Percentiles rank a stretch among this genome's conserved stretches.
These are phyloP conservation scores for Damaliscus lunatus DNA, from an alignment of 2,113 vertebrate species.

Conservation along the genomic window DNA sequence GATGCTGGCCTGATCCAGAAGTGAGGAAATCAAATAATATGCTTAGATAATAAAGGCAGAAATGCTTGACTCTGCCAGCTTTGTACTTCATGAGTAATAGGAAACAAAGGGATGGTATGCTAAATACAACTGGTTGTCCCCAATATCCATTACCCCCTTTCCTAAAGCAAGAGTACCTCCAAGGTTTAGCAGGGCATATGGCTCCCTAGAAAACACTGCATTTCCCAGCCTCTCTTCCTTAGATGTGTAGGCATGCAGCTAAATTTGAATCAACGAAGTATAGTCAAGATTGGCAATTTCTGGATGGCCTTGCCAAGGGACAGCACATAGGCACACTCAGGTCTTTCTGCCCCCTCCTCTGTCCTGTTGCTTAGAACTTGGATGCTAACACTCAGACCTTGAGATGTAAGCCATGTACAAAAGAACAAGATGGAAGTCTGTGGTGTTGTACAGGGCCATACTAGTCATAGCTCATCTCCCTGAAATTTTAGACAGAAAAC, in stretches of 20 bases:
- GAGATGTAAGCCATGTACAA: not conserved
- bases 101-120: no score
- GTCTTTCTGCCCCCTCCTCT: not conserved
- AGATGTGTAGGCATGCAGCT: not conserved
- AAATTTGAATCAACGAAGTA: not conserved
- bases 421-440: not conserved
- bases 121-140: not conserved
- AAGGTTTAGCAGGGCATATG: not conserved
- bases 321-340: fast-evolving
- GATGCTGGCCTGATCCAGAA: not conserved
- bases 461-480: not conserved
- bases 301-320: not conserved
- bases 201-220: not conserved
- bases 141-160: not conserved
- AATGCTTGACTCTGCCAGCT: not conserved
- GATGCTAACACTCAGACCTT: no score
- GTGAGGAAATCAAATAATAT: not conserved
- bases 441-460: not conserved
- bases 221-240: not conserved
- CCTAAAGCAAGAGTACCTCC: not conserved
- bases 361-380: not conserved
- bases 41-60: not conserved
- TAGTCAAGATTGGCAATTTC: not conserved
- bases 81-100: not conserved
- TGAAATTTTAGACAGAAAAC: not conserved